A percentile compares a stretch with the other conserved stretches of the same genome.
phyloP scores from a whole-genome alignment of 2,113 vertebrate genomes.

The Uropsilus gracilis region DNA sequence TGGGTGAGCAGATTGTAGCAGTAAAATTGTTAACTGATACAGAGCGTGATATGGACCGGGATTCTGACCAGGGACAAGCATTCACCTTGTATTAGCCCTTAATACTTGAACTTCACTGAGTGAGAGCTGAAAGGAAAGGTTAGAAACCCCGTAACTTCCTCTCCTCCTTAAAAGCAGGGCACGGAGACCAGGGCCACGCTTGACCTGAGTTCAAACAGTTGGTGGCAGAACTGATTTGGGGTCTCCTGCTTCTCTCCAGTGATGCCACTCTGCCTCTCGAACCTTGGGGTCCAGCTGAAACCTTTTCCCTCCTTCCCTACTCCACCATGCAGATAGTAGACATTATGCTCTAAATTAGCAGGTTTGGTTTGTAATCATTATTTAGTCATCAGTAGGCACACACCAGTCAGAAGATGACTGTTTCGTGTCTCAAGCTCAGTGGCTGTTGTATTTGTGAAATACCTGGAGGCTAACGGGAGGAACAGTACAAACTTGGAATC shows the following conservation, averaged over 20 bases:
- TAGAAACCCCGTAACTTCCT: neutral
- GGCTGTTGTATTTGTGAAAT: slow-evolving; percentile 12
- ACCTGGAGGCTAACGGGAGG: neutral
- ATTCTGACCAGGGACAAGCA: neutral
- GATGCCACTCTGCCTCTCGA: neutral
- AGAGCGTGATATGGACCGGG: neutral
- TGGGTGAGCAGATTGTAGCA: neutral
- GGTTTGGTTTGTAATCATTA: neutral
- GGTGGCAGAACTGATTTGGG: neutral
- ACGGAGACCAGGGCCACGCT: neutral
- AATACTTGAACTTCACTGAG: slow-evolving; percentile 5
- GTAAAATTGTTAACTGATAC: neutral
- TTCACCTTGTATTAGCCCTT: neutral
- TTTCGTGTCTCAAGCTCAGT: neutral
- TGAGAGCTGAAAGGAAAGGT: neutral
- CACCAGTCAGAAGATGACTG: neutral
- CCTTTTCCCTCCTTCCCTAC: neutral
- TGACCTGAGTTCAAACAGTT: neutral
- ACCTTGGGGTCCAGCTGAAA: slow-evolving; percentile 3
- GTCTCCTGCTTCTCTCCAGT: neutral
- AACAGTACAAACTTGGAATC: neutral
- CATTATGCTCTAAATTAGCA: slow-evolving; percentile 12
- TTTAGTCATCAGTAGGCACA: neutral
- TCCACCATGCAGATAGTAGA: neutral
- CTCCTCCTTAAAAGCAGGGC: neutral